A percentile compares a stretch with the other conserved stretches of the same genome.
Conservation (phyloP, 1,140 invertebrate species). For the Archegozetes longisetosus region DNA sequence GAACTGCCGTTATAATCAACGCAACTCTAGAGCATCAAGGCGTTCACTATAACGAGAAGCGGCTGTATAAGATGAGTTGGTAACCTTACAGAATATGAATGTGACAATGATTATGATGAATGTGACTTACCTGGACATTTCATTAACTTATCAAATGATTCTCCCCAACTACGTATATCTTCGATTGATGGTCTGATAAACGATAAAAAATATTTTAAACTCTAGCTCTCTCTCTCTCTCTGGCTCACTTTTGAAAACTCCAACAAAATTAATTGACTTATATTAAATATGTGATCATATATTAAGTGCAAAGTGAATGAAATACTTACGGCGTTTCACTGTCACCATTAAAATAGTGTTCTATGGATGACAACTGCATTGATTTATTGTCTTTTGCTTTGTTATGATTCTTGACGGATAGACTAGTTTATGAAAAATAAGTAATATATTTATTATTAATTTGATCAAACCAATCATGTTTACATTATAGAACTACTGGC, state of each 20-base stretch:
- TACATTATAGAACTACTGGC: no score
- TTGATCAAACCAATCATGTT: no score
- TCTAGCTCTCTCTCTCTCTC: not conserved
- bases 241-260: no score
- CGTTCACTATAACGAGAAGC: not conserved
- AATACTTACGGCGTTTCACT: conserved; percentile 21
- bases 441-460: not conserved
- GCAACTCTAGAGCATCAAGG: no score
- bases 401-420: conserved; percentile 20
- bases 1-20: no score
- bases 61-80: not conserved
- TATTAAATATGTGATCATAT: no score
- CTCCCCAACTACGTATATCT: conserved; percentile 82
- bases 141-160: conserved; percentile 92
- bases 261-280: no score
- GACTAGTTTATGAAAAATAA: conserved; percentile 11
- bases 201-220: no score
- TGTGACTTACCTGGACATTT: conserved; percentile 51
- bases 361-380: conserved; percentile 17
- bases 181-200: conserved; percentile 65
- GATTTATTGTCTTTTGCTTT: conserved; percentile 22
- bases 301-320: no score
- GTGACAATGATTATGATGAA: not conserved
- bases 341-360: conserved; percentile 22
- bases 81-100: not conserved